Evolutionary conservation across 2,888 invertebrate genomes (phyloP), one percentile per base, ranked within the genome.

Genomic region (Amblyjoppa fuscipennis): DNA sequence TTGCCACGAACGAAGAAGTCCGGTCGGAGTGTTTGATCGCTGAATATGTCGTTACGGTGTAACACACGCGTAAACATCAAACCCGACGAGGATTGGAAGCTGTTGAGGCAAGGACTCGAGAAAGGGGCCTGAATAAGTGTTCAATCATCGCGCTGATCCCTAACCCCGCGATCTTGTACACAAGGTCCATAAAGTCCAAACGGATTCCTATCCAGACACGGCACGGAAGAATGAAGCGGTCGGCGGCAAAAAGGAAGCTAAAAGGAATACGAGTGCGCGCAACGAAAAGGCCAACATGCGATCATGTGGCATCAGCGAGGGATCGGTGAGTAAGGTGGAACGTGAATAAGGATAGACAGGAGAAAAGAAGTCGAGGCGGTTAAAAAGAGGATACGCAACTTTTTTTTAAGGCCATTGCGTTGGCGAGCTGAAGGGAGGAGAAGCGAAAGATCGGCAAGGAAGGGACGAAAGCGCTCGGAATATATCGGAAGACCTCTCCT

Each of bases 381-480:
- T 16, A 77, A 83, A 83, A 79, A 77, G 77, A 84, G 59, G 56
- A 81, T 76, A 79, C 83, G 79, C 79, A 53, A 64, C 74, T 85
- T 85, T 86, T 86, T 81, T 83, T 87, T 79, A 73, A 79, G 79
- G 76, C 83, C 28, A 66, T 59, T 70, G 74, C 74, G 71, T 31
- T 64, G 16, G 49, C 70, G 45, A 56, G 70, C 20, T 20, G 51
- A 56, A 56, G 51, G 38, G 16, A 70, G 41, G 16, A 34, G 69
- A 49, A 56, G 6, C 3, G 34, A 31, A 59, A 38, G 41, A 74
- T 34, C 56, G 16, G 34, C 20, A 41, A 56, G 11, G 59, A 59
- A 31, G 34, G 61, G 16, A 64, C 2, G 61, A 11, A 64, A 31
- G 31, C 31, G 28, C 5, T 64, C 6, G 61, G 6, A 64, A 31